Base-by-base conservation (phyloP, 1,140 invertebrate species). In the Achroia grisella region DNA sequence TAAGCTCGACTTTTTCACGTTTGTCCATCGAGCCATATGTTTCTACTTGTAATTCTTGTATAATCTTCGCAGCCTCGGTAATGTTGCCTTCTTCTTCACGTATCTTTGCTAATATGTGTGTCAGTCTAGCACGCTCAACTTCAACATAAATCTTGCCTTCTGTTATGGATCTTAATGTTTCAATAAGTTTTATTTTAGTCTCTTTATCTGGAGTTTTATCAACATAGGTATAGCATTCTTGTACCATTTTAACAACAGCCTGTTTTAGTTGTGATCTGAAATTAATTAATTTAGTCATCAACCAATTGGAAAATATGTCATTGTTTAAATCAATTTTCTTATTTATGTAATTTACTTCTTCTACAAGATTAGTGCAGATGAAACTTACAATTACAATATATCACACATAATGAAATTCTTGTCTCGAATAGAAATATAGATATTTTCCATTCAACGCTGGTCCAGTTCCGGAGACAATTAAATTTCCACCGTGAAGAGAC, bases 71-170 rank as follows among this genome's bases (percentile, higher is more conserved):
- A 35, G 98, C 98, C 64, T 95, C 96, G 10, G 91, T 88, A 12
- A 98, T 89, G 73, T 99, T 93, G 0, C 93, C 95, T 84, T 99
- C 97, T 2, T 91, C 91, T 85, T 99, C 98, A 62, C 95, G 93
- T 46, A 99, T 97, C 75, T 96, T 92, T 1, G 98, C 96, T 42
- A 99, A 81, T 56, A 94, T 96, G 72, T 98, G 93, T 11, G 98
- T 99, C 1, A 99, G 87, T 37, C 98, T 89, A 30, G 98, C 98
- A 71, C 98, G 88, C 86, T 99, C 98, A 17, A 99, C 97, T 90
- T 99, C 98, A 4, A 99, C 98, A 85, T 99, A 99, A 53, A 99
- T 99, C 91, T 99, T 99, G 66, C 98, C 98, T 86, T 98, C 97
- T 3, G 97, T 99, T 0, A 99, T 97, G 17, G 93, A 92, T 55